These are phyloP conservation scores for Trissolcus japonicus DNA, from an alignment of 2,888 invertebrate genomes.

Conservation along the genomic window DNA sequence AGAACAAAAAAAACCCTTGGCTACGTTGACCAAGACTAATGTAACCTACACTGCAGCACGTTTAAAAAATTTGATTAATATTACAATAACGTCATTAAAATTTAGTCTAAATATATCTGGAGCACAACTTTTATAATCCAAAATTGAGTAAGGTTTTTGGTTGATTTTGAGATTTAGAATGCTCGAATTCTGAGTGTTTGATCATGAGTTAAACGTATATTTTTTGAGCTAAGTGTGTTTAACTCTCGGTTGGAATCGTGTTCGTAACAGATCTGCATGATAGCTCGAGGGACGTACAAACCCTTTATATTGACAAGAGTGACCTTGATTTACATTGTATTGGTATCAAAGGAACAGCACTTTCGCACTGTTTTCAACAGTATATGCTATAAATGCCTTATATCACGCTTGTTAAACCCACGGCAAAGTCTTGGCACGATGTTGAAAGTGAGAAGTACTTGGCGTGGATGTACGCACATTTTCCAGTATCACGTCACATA, in stretches of 20 bases:
- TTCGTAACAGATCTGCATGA: not conserved
- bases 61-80: no score
- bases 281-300: constrained; percentile 9
- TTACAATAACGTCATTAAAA: no score
- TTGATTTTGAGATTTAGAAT: no score
- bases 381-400: constrained; percentile 16
- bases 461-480: constrained; percentile 18
- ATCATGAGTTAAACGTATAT: no score
- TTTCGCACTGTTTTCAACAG: not conserved
- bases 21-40: no score
- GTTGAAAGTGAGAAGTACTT: constrained; percentile 17
- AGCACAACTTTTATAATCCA: no score
- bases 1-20: no score
- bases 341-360: constrained; percentile 8
- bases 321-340: constrained; percentile 14
- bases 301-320: constrained; percentile 12
- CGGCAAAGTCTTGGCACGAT: not conserved
- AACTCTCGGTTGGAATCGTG: not conserved
- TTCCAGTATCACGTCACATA: constrained; percentile 13
- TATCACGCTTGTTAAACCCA: constrained; percentile 16
- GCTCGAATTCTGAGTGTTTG: no score
- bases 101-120: no score
- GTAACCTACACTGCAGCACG: no score
- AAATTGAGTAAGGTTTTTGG: no score
- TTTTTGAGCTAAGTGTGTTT: no score